phyloP scores from a whole-genome alignment of 2,113 vertebrate species.

The Chaenogobius annularis region DNA sequence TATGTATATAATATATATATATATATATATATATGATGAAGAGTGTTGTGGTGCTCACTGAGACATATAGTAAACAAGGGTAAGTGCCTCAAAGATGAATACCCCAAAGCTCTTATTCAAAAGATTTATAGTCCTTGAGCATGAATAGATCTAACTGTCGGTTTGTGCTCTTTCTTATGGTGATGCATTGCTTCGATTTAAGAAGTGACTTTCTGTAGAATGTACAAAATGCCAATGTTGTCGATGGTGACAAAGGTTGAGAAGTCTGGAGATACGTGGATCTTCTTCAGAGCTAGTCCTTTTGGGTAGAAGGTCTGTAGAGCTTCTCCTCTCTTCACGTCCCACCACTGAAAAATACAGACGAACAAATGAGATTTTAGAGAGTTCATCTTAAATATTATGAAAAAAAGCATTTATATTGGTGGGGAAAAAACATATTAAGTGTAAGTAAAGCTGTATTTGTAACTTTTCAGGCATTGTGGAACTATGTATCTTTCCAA shows the following conservation, averaged over 20 bases:
- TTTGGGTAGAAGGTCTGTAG: slow-evolving; percentile 93
- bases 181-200: background rate
- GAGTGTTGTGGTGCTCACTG: background rate
- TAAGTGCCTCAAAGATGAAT: background rate
- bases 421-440: too few relatives aligned
- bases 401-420: too few relatives aligned
- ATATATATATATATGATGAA: background rate
- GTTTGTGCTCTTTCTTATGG: background rate
- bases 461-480: too few relatives aligned
- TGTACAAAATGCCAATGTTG: slow-evolving; percentile 93
- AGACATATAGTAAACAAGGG: background rate
- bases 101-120: slow-evolving; percentile 11
- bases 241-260: slow-evolving; percentile 91
- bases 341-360: slow-evolving; percentile 87
- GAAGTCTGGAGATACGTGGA: slow-evolving; percentile 88
- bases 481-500: too few relatives aligned
- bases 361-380: background rate
- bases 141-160: background rate
- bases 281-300: slow-evolving; percentile 87
- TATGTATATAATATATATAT: too few relatives aligned
- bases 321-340: slow-evolving; percentile 83
- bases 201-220: slow-evolving; percentile 76
- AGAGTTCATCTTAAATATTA: too few relatives aligned
- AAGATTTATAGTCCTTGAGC: background rate
- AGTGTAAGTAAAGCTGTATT: background rate